Evolutionary conservation across 1,140 invertebrate species (phyloP), one percentile per base, ranked within the genome.

Genomic region (Drosophila bifasciata): DNA sequence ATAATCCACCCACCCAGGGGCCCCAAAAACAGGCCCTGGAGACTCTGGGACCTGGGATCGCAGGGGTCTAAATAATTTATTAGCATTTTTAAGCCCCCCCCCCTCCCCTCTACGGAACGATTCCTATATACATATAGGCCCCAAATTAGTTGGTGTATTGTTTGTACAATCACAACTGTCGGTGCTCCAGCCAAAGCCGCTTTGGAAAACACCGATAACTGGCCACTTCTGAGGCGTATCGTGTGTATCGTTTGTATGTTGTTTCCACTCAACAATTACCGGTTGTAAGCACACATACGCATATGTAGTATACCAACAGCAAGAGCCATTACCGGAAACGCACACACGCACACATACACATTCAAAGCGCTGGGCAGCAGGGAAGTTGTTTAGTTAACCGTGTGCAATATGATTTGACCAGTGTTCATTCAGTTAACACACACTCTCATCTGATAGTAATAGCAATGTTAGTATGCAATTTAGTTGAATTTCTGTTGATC

Each of bases 401-500:
- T 69, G 74, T 85, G 80, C 81, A 73, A 85, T 81, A 70, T 70
- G 62, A 76, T 85, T 84, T 79, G 40, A 72, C 59, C 72, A 79
- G 77, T 76, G 72, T 80, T 85, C 63, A 61, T 80, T 85, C 63
- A 61, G 69, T 76, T 73, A 67, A 76, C 46, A 79, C 46, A 79
- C 63, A 44, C 53, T 57, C 59, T 59, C 63, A 51, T 72, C 53
- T 71, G 55, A 62, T 79, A 85, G 79, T 85, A 85, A 88, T 86
- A 88, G 81, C 58, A 78, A 88, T 86, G 74, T 88, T 86, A 86
- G 77, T 88, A 86, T 68, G 68, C 61, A 86, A 86, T 88, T 86
- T 86, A 86, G 81, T 86, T 86, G 53, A 86, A 86, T 88, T 86
- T 86, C 61, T 74, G 83, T 86, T 86, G 64, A 86, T 74, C 77